These are phyloP conservation scores for Vanessa cardui DNA, from an alignment of 2,888 invertebrate species.

Conservation along the genomic window DNA sequence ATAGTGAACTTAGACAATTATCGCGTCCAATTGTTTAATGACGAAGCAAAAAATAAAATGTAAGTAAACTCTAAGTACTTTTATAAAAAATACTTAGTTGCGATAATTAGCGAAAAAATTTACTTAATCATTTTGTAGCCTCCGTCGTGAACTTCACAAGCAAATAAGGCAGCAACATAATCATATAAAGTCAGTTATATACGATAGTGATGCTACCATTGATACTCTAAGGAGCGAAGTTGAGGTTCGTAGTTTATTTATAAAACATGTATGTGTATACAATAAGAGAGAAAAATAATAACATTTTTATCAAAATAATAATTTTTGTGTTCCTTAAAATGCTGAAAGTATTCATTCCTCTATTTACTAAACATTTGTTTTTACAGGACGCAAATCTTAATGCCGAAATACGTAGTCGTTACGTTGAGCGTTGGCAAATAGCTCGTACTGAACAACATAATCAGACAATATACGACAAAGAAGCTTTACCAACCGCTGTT, in stretches of 20 bases:
- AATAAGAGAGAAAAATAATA: too few relatives aligned
- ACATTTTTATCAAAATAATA: too few relatives aligned
- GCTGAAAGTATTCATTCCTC: too few relatives aligned
- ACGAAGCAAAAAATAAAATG: slow-evolving; percentile 54
- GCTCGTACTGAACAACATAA: slow-evolving; percentile 66
- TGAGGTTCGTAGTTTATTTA: slow-evolving; percentile 53
- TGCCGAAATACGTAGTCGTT: slow-evolving; percentile 57
- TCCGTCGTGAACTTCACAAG: slow-evolving; percentile 53
- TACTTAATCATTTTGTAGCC: slow-evolving; percentile 43
- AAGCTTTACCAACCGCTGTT: slow-evolving; percentile 44
- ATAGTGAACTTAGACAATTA: slow-evolving; percentile 43
- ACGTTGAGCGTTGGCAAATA: slow-evolving; percentile 61
- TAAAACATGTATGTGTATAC: neutral
- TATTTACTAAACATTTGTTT: neutral
- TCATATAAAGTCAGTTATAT: slow-evolving; percentile 58
- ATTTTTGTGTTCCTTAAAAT: too few relatives aligned
- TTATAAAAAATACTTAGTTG: neutral
- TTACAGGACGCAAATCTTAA: slow-evolving; percentile 54
- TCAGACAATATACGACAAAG: slow-evolving; percentile 49
- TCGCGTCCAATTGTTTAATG: slow-evolving; percentile 45
- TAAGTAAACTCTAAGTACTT: slow-evolving; percentile 14
- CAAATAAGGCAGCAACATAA: slow-evolving; percentile 63
- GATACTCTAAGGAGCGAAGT: slow-evolving; percentile 53
- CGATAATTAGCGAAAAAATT: neutral
- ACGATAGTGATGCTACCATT: slow-evolving; percentile 58